phyloP scores from a whole-genome alignment of 2,113 vertebrate genomes.

The Camelus dromedarius region DNA sequence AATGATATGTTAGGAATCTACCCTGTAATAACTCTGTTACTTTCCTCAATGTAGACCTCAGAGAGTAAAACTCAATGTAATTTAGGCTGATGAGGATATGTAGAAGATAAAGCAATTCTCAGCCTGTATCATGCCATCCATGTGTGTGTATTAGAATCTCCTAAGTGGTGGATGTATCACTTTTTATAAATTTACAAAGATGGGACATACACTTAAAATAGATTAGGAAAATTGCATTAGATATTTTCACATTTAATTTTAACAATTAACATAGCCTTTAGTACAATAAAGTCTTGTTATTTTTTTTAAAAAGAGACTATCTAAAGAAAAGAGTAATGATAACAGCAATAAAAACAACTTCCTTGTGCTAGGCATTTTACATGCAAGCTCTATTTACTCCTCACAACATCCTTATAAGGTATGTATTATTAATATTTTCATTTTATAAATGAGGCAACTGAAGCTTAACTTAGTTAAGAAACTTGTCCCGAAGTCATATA shows the following conservation, averaged over 20 bases:
- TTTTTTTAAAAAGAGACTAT: conserved; percentile 16
- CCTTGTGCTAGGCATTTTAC: conserved; percentile 23
- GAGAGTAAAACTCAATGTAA: conserved; percentile 46
- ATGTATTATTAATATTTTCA: not conserved
- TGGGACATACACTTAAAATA: conserved; percentile 11
- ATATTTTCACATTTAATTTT: conserved; percentile 43
- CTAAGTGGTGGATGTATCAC: not conserved
- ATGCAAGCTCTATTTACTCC: not conserved
- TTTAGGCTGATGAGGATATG: conserved; percentile 30
- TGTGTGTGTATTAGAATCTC: conserved; percentile 25
- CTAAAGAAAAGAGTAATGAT: conserved; percentile 7
- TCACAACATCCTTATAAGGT: conserved; percentile 19
- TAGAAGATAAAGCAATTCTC: conserved; percentile 40
- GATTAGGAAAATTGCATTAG: conserved; percentile 32
- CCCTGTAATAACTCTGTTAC: not conserved
- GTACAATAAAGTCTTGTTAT: conserved; percentile 11
- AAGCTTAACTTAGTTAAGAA: conserved; percentile 20
- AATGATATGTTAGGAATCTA: not conserved
- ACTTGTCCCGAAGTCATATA: not conserved
- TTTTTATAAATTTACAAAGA: conserved; percentile 40
- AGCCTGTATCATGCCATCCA: not conserved
- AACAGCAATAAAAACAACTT: not conserved
- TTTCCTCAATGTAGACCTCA: conserved; percentile 36
- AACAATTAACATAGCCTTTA: conserved; percentile 30
- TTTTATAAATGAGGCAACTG: conserved; percentile 3